These are phyloP conservation scores for Galerucella pusilla DNA, from an alignment of 2,888 invertebrate species.

Conservation along the genomic window DNA sequence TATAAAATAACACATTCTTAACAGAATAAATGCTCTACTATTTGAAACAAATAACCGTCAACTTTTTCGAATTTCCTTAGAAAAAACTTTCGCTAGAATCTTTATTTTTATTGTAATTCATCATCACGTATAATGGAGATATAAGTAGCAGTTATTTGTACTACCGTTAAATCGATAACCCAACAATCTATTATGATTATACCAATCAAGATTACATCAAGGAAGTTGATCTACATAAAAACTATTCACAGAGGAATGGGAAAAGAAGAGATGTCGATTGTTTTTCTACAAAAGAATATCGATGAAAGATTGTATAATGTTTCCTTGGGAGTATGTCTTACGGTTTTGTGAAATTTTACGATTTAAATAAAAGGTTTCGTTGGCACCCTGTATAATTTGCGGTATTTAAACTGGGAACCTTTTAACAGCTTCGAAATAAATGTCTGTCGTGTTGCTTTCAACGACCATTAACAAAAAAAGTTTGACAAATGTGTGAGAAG, in stretches of 20 bases:
- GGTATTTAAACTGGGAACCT: too few species aligned
- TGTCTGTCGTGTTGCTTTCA: slow-evolving; percentile 20
- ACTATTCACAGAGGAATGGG: slow-evolving; percentile 31
- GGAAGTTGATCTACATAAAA: slow-evolving; percentile 42
- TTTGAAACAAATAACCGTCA: too few species aligned
- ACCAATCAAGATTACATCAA: slow-evolving; percentile 43
- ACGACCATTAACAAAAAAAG: slow-evolving; percentile 9
- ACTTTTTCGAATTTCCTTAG: too few species aligned
- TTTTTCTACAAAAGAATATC: slow-evolving; percentile 19
- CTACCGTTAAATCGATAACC: slow-evolving; percentile 44
- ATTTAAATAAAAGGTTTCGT: not conserved
- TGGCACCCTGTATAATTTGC: too few species aligned
- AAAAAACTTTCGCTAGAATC: not conserved
- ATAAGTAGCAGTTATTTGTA: slow-evolving; percentile 41
- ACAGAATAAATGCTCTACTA: too few species aligned
- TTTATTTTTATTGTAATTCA: not conserved
- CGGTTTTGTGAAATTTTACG: too few species aligned
- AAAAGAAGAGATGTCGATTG: slow-evolving; percentile 25
- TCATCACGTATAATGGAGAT: not conserved
- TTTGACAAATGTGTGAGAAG: slow-evolving; percentile 22
- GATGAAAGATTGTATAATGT: slow-evolving; percentile 16
- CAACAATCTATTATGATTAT: slow-evolving; percentile 47
- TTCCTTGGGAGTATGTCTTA: slow-evolving; percentile 17
- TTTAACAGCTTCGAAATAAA: slow-evolving; percentile 15
- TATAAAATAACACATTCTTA: too few species aligned